A percentile compares a stretch with the other conserved stretches of the same genome.
Conservation (phyloP, 2,113 vertebrate genomes). For the Strix aluco region DNA sequence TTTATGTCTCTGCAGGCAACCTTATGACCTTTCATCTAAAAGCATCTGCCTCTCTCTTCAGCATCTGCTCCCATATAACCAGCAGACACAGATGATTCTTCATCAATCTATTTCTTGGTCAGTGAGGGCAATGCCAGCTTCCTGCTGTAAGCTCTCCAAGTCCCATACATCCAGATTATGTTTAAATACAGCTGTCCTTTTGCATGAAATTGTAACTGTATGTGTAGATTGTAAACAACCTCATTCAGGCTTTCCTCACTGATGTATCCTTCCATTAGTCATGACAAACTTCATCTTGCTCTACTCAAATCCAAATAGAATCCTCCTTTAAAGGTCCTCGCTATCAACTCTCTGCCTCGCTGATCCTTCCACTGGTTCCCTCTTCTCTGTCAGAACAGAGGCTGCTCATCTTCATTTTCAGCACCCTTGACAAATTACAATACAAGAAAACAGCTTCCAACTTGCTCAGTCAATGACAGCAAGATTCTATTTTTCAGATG, state of each 20-base stretch:
- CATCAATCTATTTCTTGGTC: background rate
- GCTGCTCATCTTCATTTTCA: background rate
- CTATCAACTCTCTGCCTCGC: background rate
- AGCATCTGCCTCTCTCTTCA: constrained; percentile 3
- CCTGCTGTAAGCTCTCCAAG: background rate
- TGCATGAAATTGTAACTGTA: background rate
- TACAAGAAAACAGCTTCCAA: background rate
- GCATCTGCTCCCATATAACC: background rate
- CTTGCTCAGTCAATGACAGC: background rate
- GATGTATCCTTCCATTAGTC: background rate
- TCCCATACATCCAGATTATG: background rate
- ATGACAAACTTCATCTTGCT: background rate
- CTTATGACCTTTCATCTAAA: background rate
- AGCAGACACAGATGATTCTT: background rate
- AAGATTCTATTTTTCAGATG: background rate
- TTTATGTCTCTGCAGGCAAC: background rate
- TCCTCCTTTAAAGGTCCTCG: background rate
- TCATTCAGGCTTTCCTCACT: background rate
- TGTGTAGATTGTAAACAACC: background rate
- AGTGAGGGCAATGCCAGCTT: background rate
- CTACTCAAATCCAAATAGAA: background rate
- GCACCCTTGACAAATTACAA: background rate
- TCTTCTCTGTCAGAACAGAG: background rate
- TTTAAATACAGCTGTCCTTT: background rate
- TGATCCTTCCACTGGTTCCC: background rate